A percentile compares a stretch with the other conserved stretches of the same genome.
Conservation (phyloP, 2,797 vertebrate genomes). For the Semotilus atromaculatus region DNA sequence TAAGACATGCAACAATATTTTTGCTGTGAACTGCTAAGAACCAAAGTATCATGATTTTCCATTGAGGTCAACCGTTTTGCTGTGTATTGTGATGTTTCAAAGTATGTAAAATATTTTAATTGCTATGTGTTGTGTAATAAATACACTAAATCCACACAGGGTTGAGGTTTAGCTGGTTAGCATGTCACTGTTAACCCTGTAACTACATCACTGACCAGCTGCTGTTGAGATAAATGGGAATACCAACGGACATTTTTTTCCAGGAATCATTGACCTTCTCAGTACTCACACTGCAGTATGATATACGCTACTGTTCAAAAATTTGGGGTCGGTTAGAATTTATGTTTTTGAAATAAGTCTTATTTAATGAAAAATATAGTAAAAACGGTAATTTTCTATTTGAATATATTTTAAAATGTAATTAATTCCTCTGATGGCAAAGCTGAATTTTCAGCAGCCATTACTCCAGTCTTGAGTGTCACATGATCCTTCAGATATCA, state of each 20-base stretch:
- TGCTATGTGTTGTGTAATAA: slow-evolving; percentile 21
- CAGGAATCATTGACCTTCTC: neutral
- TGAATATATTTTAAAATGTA: neutral
- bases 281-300: neutral
- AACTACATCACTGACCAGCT: neutral
- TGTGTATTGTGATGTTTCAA: neutral
- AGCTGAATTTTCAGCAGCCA: neutral
- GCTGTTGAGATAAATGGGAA: neutral
- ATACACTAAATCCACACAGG: neutral
- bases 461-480: neutral
- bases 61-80: neutral
- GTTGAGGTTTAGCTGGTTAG: neutral
- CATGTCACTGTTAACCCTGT: neutral
- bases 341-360: neutral
- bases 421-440: neutral
- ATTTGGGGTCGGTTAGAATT: neutral
- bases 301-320: neutral
- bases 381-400: neutral
- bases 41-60: neutral
- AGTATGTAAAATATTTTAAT: slow-evolving; percentile 4
- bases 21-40: neutral
- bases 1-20: slow-evolving; percentile 6
- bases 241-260: neutral
- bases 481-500: neutral
- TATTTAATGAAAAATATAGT: neutral